Conservation (phyloP, 2,888 invertebrate species). For the Camponotus fellah region DNA sequence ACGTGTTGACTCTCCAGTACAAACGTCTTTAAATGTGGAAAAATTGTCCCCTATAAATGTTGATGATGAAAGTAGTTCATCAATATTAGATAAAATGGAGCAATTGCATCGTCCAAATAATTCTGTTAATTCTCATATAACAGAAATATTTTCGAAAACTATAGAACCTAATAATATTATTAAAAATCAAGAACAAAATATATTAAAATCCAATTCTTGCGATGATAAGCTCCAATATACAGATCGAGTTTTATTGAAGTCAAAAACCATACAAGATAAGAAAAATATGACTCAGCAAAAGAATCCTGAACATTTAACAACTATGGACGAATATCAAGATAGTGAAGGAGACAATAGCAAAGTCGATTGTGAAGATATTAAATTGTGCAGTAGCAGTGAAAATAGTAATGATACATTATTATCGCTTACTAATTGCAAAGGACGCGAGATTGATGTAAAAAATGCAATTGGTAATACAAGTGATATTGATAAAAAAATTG, state of each 20-base stretch:
- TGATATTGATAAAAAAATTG: constrained; percentile 81
- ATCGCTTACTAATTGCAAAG: constrained; percentile 78
- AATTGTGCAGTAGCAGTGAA: constrained; percentile 86
- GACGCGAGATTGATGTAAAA: constrained; percentile 75
- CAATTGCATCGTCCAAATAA: constrained; percentile 70
- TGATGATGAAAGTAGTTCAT: constrained; percentile 78
- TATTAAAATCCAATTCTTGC: constrained; percentile 42
- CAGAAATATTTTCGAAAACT: constrained; percentile 54
- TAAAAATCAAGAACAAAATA: constrained; percentile 45
- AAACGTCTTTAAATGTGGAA: constrained; percentile 59
- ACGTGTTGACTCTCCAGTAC: constrained; percentile 64
- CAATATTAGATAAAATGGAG: constrained; percentile 79
- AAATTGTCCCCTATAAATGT: constrained; percentile 67
- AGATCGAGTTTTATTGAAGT: constrained; percentile 59
- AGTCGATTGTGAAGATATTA: constrained; percentile 81
- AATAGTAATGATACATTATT: constrained; percentile 87
- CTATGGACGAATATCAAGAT: constrained; percentile 78
- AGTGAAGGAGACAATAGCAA: constrained; percentile 82
- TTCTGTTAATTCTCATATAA: constrained; percentile 49
- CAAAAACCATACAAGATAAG: constrained; percentile 65
- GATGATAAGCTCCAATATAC: constrained; percentile 58
- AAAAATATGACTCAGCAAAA: constrained; percentile 61
- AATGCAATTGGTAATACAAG: constrained; percentile 70
- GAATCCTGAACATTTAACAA: constrained; percentile 56
- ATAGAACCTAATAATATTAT: constrained; percentile 50